Evolutionary conservation across 2,888 invertebrate species (phyloP), one percentile per base, ranked within the genome.

Genomic region (Oxytorus armatus): DNA sequence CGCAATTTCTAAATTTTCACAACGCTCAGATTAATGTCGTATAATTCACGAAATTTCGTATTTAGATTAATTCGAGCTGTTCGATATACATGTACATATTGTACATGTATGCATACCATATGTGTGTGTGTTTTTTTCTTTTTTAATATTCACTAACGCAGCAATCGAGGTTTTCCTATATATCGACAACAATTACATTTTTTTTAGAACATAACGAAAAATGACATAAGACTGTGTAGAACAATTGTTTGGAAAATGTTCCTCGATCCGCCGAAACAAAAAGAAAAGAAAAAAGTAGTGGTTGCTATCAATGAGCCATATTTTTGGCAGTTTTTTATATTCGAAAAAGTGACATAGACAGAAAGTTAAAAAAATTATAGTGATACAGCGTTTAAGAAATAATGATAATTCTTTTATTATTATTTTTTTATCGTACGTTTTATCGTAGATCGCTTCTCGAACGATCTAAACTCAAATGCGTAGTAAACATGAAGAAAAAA

Each of bases 301-400:
- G 70, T 51, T 55, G 23, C 21, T 63, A 69, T 65, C n/a, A 16
- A 81, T 51, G 79, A 69, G 75, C 63, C 82, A 81, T 88, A 88
- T 86, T 88, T 88, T 88, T 88, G 85, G 84, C 88, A 87, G 76
- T 84, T 81, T 87, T 85, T 86, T 77, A 83, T 84, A 78, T 74
- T 69, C 39, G 42, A 68, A 77, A 69, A 44, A 59, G 59, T 63
- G 69, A 65, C 57, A 53, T 44, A 66, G 55, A 55, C 55, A 68
- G 70, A 10, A 18, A 42, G 7, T 57, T 51, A 16, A 36, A 55
- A 55, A 57, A 23, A 25, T 51, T 16, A 55, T 0, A 44, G 44
- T 53, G 44, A 14, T 21, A 44, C 33, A 39, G 21, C 65, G 63
- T 70, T 66, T 25, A 57, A 65, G 29, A 57, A 2, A 36, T n/a